phyloP scores from a whole-genome alignment of 2,797 vertebrate species.

The Lepus townsendii region DNA sequence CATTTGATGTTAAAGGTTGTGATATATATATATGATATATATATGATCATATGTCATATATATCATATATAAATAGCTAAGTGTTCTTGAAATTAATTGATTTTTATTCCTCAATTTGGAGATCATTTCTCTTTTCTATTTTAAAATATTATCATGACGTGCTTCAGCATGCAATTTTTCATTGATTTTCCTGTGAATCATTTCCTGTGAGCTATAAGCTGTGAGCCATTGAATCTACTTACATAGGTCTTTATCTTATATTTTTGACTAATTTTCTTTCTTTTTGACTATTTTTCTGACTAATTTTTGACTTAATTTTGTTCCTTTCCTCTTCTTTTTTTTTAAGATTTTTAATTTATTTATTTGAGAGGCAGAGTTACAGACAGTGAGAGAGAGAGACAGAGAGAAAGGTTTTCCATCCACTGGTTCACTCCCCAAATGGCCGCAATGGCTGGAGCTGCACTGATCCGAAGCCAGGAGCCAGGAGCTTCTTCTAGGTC shows the following conservation, averaged over 20 bases:
- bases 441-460: no score
- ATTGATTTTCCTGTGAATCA: neutral
- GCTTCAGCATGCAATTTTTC: neutral
- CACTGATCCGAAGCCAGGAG: no score
- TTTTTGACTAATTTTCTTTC: constrained; percentile 45
- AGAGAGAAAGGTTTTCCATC: no score
- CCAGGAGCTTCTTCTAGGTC: no score
- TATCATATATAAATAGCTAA: neutral
- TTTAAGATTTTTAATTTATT: no score
- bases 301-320: no score
- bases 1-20: neutral
- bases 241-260: neutral
- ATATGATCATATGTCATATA: neutral
- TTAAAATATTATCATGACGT: neutral
- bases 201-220: neutral
- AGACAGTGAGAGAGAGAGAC: no score
- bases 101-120: neutral
- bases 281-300: neutral
- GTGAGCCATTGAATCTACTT: neutral
- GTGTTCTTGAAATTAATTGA: neutral
- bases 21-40: no score
- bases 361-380: no score
- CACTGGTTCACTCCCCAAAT: no score
- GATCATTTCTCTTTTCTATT: neutral
- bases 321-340: no score